Conservation (phyloP, 2,797 vertebrate genomes). For the Oreortyx pictus region DNA sequence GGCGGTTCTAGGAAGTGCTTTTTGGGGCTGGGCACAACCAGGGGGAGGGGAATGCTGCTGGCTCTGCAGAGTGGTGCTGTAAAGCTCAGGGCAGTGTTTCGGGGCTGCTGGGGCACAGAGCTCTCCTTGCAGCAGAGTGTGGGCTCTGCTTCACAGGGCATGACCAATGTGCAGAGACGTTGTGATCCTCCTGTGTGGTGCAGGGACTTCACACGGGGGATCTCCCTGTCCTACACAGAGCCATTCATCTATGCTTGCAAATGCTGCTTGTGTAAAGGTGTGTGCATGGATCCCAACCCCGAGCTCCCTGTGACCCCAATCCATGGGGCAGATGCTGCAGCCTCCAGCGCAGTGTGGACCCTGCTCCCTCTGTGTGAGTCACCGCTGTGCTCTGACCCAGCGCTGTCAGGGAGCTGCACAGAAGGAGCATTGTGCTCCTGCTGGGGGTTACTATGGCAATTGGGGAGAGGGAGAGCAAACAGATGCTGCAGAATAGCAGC, state of each 20-base stretch:
- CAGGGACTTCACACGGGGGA: neutral
- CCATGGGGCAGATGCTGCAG: neutral
- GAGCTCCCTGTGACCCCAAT: neutral
- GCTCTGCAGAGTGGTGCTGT: accelerated
- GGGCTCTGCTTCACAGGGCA: accelerated
- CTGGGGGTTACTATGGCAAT: conserved; percentile 43
- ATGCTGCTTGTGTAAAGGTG: neutral
- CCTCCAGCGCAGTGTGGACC: neutral
- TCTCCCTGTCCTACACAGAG: neutral
- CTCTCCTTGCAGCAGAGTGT: neutral
- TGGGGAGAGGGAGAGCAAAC: conserved; percentile 53
- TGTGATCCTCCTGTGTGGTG: accelerated
- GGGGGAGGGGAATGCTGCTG: neutral
- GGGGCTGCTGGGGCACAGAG: neutral
- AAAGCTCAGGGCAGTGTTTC: neutral
- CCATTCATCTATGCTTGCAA: neutral
- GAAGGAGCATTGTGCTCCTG: conserved; percentile 48
- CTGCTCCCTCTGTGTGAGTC: conserved; percentile 22
- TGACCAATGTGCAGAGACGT: accelerated
- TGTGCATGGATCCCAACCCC: neutral
- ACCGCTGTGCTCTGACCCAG: neutral
- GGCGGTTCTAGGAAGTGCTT: neutral
- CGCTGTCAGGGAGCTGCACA: conserved; percentile 24
- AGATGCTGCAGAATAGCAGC: conserved; percentile 22
- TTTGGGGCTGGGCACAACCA: neutral